Evolutionary conservation across 2,888 invertebrate species (phyloP).

Genomic region (Caenorhabditis sp.): DNA sequence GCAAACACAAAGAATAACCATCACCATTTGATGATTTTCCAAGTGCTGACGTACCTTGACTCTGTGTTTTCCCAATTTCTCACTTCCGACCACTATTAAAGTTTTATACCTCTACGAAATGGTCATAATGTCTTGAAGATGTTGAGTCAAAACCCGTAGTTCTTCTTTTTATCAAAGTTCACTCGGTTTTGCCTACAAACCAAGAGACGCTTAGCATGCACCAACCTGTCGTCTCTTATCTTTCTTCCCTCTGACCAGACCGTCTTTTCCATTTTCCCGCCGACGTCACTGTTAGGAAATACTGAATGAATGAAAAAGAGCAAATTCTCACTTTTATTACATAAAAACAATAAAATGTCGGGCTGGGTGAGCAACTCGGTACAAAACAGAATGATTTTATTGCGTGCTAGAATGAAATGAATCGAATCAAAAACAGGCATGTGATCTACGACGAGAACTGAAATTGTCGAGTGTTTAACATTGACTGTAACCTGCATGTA

Average conservation of each 20-base stretch:
- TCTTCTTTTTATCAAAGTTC: conserved; percentile 60
- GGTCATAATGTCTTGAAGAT: neutral
- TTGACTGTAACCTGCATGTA: too few relatives aligned
- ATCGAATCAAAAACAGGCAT: neutral
- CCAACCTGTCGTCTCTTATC: conserved; percentile 46
- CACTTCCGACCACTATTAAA: conserved; percentile 39
- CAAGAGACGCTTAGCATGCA: conserved; percentile 39
- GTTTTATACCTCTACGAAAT: conserved; percentile 25
- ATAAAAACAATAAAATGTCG: conserved; percentile 52
- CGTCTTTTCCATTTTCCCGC: conserved; percentile 24
- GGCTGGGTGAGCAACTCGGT: conserved; percentile 9
- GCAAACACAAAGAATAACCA: too few relatives aligned
- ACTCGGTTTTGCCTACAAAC: conserved; percentile 29
- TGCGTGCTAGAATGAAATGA: too few relatives aligned
- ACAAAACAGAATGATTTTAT: conserved; percentile 12
- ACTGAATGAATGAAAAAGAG: conserved; percentile 35
- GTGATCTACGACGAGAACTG: neutral
- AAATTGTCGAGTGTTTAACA: too few relatives aligned
- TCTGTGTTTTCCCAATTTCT: neutral
- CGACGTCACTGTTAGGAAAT: conserved; percentile 48
- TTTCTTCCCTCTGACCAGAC: conserved; percentile 49
- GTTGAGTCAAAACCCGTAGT: conserved; percentile 23
- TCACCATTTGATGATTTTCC: conserved; percentile 15
- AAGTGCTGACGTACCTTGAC: too few relatives aligned
- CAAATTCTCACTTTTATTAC: conserved; percentile 45